Evolutionary conservation across 2,888 invertebrate genomes (phyloP), one percentile per base, ranked within the genome.

Genomic region (Spodoptera exigua): DNA sequence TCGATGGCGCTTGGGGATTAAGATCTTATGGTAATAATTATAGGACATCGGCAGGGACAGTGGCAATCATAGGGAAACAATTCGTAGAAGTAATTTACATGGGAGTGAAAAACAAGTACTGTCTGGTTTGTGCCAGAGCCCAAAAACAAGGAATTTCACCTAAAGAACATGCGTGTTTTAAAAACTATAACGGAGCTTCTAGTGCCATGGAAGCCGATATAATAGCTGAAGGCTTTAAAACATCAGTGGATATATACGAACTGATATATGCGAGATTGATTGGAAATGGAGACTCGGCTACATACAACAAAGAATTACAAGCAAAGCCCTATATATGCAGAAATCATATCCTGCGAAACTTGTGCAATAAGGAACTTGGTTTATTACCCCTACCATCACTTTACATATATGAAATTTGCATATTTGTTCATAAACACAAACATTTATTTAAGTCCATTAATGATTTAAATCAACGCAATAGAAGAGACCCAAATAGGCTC

Each of bases 41-140:
- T 41, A 53, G 32, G 14, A 62, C 70, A 16, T 18, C 46, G 10
- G 70, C 74, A 27, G 74, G 71, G 3, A 56, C 70, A 21, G 74
- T 71, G 21, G 70, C 58, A 17, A 74, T 72, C 12, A 60, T 74
- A 36, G 61, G 61, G 0, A 34, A 46, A 35, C 54, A 16, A 52
- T 53, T 48, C 16, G 54, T 54, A 3, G 55, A 71, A 47, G 63
- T 71, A 13, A 16, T 68, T 9, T 65, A 35, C 18, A 45, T 68
- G 9, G 67, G 57, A 11, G 54, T 71, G 12, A 71, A 68, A 52
- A 71, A 62, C 18, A 66, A 70, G 54, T 64, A 64, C 14, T 71
- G 70, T 32, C 17, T 54, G 7, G 32, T 61, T 11, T 70, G 62
- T 18, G 58, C 56, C 5, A 46, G 53, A 16, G 44, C 36, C 11